phyloP scores from a whole-genome alignment of 2,797 vertebrate species.

The Phyllotis vaccarum region DNA sequence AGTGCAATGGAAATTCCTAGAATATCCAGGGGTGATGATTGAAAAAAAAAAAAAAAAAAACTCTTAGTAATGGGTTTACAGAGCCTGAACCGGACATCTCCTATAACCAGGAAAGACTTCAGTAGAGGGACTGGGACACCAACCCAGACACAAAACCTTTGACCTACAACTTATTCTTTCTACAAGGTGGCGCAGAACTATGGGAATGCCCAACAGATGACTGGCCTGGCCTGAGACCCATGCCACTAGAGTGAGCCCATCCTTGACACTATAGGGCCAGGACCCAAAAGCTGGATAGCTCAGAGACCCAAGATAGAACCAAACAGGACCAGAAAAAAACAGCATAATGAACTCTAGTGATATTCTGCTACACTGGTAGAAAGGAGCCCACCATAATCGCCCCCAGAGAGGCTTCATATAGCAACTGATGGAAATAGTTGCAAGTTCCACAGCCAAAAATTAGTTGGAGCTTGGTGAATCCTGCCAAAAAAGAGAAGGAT shows the following conservation, averaged over 20 bases:
- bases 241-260: neutral
- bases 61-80: neutral
- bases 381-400: neutral
- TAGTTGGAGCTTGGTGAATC: neutral
- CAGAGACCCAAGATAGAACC: neutral
- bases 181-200: neutral
- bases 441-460: neutral
- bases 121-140: too few relatives aligned
- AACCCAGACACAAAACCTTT: neutral
- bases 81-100: neutral
- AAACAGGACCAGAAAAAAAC: neutral
- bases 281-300: neutral
- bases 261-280: neutral
- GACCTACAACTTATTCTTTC: neutral
- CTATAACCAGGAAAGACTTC: neutral
- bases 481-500: neutral
- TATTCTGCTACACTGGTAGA: neutral
- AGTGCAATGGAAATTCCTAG: neutral
- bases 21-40: neutral
- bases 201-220: neutral
- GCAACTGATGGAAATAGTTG: neutral
- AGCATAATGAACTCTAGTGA: neutral
- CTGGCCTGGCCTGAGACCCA: neutral
- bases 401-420: neutral
- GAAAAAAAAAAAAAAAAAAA: neutral